phyloP scores from a whole-genome alignment of 2,113 vertebrate genomes.

The Indicator indicator region DNA sequence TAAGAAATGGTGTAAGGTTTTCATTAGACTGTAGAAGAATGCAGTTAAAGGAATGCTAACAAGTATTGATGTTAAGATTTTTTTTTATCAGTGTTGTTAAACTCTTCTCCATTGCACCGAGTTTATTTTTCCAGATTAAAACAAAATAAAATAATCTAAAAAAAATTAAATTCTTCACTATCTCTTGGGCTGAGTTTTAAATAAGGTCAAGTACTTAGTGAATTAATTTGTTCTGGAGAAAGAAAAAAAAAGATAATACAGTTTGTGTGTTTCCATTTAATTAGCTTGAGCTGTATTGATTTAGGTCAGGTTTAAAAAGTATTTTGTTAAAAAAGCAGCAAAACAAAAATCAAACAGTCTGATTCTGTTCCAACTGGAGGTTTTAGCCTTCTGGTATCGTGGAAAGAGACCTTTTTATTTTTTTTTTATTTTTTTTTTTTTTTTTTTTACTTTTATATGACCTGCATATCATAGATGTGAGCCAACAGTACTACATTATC shows the following conservation, averaged over 20 bases:
- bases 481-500: background rate
- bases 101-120: constrained; percentile 69
- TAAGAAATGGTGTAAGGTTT: constrained; percentile 73
- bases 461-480: background rate
- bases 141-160: constrained; percentile 13
- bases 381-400: background rate
- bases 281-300: constrained; percentile 71
- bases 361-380: background rate
- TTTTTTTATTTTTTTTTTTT: background rate
- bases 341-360: constrained; percentile 10
- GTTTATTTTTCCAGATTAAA: constrained; percentile 77
- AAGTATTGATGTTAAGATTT: constrained; percentile 86
- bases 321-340: constrained; percentile 45
- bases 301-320: constrained; percentile 57
- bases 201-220: constrained; percentile 65
- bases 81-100: constrained; percentile 87
- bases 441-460: background rate
- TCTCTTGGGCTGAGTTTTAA: constrained; percentile 68
- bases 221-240: constrained; percentile 68
- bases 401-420: background rate
- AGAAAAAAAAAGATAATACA: constrained; percentile 63
- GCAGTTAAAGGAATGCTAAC: constrained; percentile 86
- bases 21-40: constrained; percentile 82
- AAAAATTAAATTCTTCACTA: constrained; percentile 20
- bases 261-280: constrained; percentile 77